Conservation (phyloP, 2,797 vertebrate species). For the Protosalanx chinensis region DNA sequence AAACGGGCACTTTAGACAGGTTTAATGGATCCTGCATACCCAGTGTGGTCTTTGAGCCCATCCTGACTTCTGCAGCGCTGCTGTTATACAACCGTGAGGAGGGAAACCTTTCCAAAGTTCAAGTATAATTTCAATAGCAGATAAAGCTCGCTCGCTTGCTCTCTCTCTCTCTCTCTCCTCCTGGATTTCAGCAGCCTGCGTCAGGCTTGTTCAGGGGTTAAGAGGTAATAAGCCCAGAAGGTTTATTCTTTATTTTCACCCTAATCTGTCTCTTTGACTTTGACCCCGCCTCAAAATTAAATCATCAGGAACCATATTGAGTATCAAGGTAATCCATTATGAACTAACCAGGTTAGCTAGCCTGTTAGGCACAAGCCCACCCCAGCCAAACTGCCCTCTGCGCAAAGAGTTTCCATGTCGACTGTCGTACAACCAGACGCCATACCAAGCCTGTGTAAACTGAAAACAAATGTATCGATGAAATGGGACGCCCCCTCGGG, state of each 20-base stretch:
- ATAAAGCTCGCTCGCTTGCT: constrained; percentile 35
- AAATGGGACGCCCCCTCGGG: constrained; percentile 12
- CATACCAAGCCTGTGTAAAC: constrained; percentile 30
- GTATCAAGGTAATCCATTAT: constrained; percentile 40
- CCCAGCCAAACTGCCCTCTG: constrained; percentile 22
- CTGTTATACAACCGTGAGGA: constrained; percentile 63
- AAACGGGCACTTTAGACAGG: constrained; percentile 52
- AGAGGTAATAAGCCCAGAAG: no score
- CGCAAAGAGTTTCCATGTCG: constrained; percentile 20
- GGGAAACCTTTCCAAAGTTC: constrained; percentile 66
- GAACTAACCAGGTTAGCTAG: constrained; percentile 9
- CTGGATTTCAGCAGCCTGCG: not conserved
- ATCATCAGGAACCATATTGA: constrained; percentile 23
- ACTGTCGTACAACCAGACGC: constrained; percentile 28
- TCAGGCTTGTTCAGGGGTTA: not conserved
- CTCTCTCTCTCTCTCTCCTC: not conserved
- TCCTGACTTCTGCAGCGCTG: constrained; percentile 34
- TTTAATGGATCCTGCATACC: constrained; percentile 68
- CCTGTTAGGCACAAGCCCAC: constrained; percentile 2
- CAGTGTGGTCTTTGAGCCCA: constrained; percentile 42
- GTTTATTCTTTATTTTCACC: not conserved
- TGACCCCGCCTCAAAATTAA: constrained; percentile 35
- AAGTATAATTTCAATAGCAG: constrained; percentile 62
- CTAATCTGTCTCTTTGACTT: constrained; percentile 26
- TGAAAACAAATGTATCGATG: constrained; percentile 39